A percentile compares a stretch with the other conserved stretches of the same genome.
Evolutionary conservation across 2,888 invertebrate genomes (phyloP).

Genomic region (Euphydryas editha): DNA sequence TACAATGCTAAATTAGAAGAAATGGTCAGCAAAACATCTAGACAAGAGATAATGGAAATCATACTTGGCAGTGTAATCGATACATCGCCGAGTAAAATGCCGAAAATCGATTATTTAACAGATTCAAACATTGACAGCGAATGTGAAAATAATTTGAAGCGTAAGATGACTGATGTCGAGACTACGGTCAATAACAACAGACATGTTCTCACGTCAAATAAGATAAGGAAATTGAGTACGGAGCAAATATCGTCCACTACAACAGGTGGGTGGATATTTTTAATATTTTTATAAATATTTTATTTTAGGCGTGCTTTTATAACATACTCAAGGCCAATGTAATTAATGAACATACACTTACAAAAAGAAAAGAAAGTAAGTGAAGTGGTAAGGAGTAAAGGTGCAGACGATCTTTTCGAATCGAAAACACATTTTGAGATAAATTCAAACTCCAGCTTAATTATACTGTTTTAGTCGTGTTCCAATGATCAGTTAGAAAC

Average conservation of each 20-base stretch:
- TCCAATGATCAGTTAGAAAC: too few relatives aligned
- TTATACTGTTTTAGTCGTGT: too few relatives aligned
- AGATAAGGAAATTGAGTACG: slow-evolving; percentile 68
- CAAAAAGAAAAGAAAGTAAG: too few relatives aligned
- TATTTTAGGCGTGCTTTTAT: too few relatives aligned
- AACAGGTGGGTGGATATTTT: slow-evolving; percentile 57
- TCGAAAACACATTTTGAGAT: too few relatives aligned
- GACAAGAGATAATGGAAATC: slow-evolving; percentile 79
- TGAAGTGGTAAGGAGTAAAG: too few relatives aligned
- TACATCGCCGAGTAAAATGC: slow-evolving; percentile 61
- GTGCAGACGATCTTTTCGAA: too few relatives aligned
- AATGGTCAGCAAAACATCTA: slow-evolving; percentile 73
- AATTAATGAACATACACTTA: too few relatives aligned
- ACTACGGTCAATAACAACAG: slow-evolving; percentile 65
- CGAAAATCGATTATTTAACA: slow-evolving; percentile 67
- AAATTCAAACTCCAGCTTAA: too few relatives aligned
- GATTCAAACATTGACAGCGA: slow-evolving; percentile 63
- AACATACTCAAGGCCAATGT: too few relatives aligned
- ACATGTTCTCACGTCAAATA: slow-evolving; percentile 64
- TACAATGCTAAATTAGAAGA: slow-evolving; percentile 75
- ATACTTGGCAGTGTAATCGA: slow-evolving; percentile 72
- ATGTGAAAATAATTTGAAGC: slow-evolving; percentile 55
- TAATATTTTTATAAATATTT: not conserved
- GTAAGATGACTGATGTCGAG: slow-evolving; percentile 63
- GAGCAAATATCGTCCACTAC: slow-evolving; percentile 77